Evolutionary conservation across 2,888 invertebrate genomes (phyloP).

Genomic region (Drosophila paranaensis): DNA sequence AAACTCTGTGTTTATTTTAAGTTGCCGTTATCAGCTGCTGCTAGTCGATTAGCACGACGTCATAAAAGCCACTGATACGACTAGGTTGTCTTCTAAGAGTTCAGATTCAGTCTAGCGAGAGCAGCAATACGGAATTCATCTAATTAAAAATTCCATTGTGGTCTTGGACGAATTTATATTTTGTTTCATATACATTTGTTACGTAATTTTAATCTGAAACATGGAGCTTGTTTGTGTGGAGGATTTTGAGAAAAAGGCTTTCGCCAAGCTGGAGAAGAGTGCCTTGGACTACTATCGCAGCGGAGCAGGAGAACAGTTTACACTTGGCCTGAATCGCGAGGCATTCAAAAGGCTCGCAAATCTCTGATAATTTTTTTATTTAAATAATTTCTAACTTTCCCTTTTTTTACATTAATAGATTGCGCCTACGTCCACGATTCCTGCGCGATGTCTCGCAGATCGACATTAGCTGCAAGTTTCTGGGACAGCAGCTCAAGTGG

Average conservation of each 20-base stretch:
- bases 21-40: slow-evolving; percentile 29
- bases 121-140: background rate
- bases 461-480: slow-evolving; percentile 87
- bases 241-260: slow-evolving; percentile 91
- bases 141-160: background rate
- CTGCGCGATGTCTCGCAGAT: slow-evolving; percentile 90
- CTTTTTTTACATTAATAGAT: slow-evolving; percentile 81
- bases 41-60: slow-evolving; percentile 24
- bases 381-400: background rate
- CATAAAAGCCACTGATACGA: slow-evolving; percentile 20
- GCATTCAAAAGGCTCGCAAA: slow-evolving; percentile 87
- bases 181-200: slow-evolving; percentile 1
- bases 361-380: too few relatives aligned
- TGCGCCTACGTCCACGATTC: slow-evolving; percentile 91
- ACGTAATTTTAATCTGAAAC: slow-evolving; percentile 14
- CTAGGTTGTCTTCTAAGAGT: background rate
- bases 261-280: slow-evolving; percentile 87
- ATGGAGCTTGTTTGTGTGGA: slow-evolving; percentile 88
- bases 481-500: slow-evolving; percentile 89
- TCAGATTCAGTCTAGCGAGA: background rate
- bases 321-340: slow-evolving; percentile 89
- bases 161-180: background rate
- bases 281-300: slow-evolving; percentile 94
- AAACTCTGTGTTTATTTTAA: slow-evolving; percentile 12
- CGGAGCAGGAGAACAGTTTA: slow-evolving; percentile 93